Base-by-base conservation (phyloP, 1,140 invertebrate genomes). In the Drosophila tsacasi region DNA sequence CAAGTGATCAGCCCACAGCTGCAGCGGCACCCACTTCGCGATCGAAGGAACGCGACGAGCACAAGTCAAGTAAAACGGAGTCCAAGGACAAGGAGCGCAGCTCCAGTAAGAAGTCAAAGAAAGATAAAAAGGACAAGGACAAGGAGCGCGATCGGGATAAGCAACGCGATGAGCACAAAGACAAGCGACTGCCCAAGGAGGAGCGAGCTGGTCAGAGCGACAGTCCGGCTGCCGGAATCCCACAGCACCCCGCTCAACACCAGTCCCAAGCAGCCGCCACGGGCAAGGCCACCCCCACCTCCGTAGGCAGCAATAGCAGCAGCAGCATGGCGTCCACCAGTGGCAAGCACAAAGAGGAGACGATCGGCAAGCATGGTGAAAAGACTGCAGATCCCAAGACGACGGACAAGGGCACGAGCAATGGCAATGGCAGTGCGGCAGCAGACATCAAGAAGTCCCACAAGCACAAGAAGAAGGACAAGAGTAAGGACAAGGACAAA, bases 391-490 rank as follows among this genome's bases (percentile, higher is more conserved):
- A 91, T 17, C 0, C 32, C 6, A 84, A 75, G 17, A 4, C 30
- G 17, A 13, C 35, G 0, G 80, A 83, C 4, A 87, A 86, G 49
- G 17, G 58, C 8, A 69, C 71, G 7, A 85, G 66, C 50, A 90
- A 94, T 54, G 93, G 66, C 50, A 90, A 94, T 54, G 93, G 93
- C 77, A 93, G 94, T 74, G 23, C 59, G 40, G 60, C 42, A 15
- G 81, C 42, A 25, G 67, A 76, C 15, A 55, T 58, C 37, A 95
- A 94, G 87, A 94, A 94, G 61, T 93, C 94, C 62, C 94, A 95
- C 76, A 95, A 95, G 76, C 95, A 95, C 81, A 94, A 94, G 73
- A 95, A 95, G 79, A 94, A 94, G 85, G 94, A 95, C 10, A 95
- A 95, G 76, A 91, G 92, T 49, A 93, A 92, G 71, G 92, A 94